Evolutionary conservation across 2,797 vertebrate genomes (phyloP), one percentile per base, ranked within the genome.

Genomic region (Benthosema pterotum): DNA sequence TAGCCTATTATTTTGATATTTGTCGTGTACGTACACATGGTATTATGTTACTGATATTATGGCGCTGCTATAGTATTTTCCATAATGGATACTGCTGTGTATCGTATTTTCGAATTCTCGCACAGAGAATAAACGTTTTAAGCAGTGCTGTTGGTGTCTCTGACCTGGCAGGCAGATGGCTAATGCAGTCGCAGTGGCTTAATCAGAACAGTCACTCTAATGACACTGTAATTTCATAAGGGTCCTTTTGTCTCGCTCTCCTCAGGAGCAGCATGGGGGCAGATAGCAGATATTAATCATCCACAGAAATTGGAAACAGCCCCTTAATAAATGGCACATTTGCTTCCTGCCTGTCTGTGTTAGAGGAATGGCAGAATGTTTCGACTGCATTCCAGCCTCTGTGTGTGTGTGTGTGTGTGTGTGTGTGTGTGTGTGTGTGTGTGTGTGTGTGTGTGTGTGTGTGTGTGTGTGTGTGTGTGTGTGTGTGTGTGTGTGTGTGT

Each of bases 141-240:
- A 86, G 86, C 76, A 70, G 61, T 50, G 70, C 52, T 74, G 79
- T 76, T 84, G 65, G 19, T 79, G 82, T 87, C 84, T 73, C 72
- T 38, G 32, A 38, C 32, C 32, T 38, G 32, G 32, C 32, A 38
- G 32, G 75, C 91, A 91, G 91, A 91, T 91, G 89, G 88, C 83
- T 89, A 88, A 91, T 90, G 84, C 83, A 72, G 72, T 82, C 81
- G 59, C 76, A 62, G 65, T 64, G 67, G 87, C 84, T 60, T 85
- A 89, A 87, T 90, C 79, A 87, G 76, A 80, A 79, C 74, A 57
- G 83, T 78, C 80, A 63, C 65, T 74, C 83, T 87, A 89, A 88
- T 89, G 78, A 88, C 57, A 53, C 75, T 19, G 57, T 87, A 88
- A 88, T 87, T 85, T 85, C 86, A 89, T 88, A 82, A 86, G 68